phyloP scores from a whole-genome alignment of 2,797 vertebrate species.

The Ceryle rudis region DNA sequence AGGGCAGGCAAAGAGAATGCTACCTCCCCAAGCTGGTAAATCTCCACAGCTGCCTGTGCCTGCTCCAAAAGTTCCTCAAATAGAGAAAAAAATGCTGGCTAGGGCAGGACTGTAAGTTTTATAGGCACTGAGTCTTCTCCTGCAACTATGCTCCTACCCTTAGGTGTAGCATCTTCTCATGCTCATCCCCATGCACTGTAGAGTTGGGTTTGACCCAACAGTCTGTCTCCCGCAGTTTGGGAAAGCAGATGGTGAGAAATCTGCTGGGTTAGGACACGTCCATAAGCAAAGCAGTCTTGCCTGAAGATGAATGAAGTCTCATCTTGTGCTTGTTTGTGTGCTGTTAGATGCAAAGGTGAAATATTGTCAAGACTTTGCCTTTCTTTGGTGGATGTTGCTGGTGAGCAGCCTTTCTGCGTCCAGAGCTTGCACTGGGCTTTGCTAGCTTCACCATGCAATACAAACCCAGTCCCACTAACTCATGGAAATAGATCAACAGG shows the following conservation, averaged over 20 bases:
- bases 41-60: background rate
- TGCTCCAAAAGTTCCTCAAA: background rate
- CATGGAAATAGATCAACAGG: background rate
- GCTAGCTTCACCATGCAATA: fast-evolving
- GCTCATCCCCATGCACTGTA: fast-evolving
- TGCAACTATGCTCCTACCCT: background rate
- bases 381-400: background rate
- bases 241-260: background rate
- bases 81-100: background rate
- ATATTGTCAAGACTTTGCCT: background rate
- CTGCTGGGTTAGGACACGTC: background rate
- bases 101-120: background rate
- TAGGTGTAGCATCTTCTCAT: fast-evolving
- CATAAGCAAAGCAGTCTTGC: background rate
- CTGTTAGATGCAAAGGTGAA: background rate
- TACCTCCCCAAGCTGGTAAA: background rate
- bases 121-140: background rate
- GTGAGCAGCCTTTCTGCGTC: background rate
- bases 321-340: fast-evolving
- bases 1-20: background rate
- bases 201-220: fast-evolving
- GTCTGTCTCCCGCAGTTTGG: background rate
- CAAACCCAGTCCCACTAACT: background rate
- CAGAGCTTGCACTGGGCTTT: background rate
- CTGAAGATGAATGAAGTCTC: fast-evolving